phyloP scores from a whole-genome alignment of 2,113 vertebrate genomes.

The Oncorhynchus clarkii region DNA sequence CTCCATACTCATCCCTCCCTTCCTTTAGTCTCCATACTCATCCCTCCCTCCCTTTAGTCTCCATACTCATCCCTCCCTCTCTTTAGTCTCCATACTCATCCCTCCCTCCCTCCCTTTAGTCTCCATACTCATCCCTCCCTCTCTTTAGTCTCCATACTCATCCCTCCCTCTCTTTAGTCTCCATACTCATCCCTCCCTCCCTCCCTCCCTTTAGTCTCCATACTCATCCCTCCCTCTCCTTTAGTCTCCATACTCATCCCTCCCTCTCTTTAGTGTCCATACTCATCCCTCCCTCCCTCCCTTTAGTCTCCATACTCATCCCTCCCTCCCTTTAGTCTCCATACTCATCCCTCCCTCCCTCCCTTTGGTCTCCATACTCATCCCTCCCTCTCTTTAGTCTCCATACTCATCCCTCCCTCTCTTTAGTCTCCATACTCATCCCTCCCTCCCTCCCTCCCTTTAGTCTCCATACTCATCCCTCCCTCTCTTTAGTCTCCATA shows the following conservation, averaged over 20 bases:
- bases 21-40: not conserved
- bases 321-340: too few species aligned
- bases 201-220: not conserved
- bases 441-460: not conserved
- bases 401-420: slow-evolving; percentile 2
- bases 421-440: too few species aligned
- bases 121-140: too few species aligned
- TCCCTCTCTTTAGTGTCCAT: slow-evolving; percentile 43
- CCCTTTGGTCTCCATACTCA: slow-evolving; percentile 23
- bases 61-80: slow-evolving; percentile 13
- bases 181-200: not conserved
- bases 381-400: slow-evolving; percentile 11
- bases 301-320: too few species aligned
- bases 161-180: too few species aligned
- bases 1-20: slow-evolving; percentile 32
- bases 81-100: not conserved
- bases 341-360: slow-evolving; percentile 54
- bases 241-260: slow-evolving; percentile 32
- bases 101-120: slow-evolving; percentile 45
- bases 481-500: not conserved
- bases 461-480: not conserved
- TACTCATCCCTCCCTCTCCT: not conserved
- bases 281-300: too few species aligned
- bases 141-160: too few species aligned
- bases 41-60: not conserved